Base-by-base conservation (phyloP, 2,888 invertebrate species). In the Stenichneumon culpator region DNA sequence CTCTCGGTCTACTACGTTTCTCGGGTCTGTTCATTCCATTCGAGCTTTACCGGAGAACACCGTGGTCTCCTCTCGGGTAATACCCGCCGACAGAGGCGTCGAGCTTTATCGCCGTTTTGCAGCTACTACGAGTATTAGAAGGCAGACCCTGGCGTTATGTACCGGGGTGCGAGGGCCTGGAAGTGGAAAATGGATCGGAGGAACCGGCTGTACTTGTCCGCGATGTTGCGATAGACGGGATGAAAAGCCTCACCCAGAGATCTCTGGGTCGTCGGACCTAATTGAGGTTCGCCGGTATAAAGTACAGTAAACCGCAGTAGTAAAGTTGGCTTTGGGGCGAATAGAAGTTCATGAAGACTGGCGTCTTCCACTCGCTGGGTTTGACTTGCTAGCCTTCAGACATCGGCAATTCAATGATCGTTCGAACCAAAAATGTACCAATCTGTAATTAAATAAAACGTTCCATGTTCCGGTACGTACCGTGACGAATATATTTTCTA, bases 91-190 rank as follows among this genome's bases (percentile, higher is more conserved):
- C 39, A 54, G 25, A 67, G 36, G 72, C 69, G 72, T 75, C 75
- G 79, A 83, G 86, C 84, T 86, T 88, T 88, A 88, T 88, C 88
- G 75, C 83, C 82, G 72, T 87, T 87, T 86, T 79, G 86, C 88
- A 88, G 88, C 83, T 87, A 86, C 85, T 75, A 78, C 74, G 69
- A 73, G 82, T 60, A 82, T 82, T 79, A 82, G 84, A 79, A 79
- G 79, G 65, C 69, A 36, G 28, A 74, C 16, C 44, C 36, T 1
- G 74, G 54, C 52, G 19, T 69, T 79, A 54, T 68, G 73, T 69
- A 47, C 63, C 47, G 70, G 39, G 47, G 36, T n/a, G 47, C 54
- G 68, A 32, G 19, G 25, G 52, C 16, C n/a, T 19, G 65, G 16
- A 39, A 50, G 67, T 70, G 39, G 69, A 74, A 84, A 44, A 57